Base-by-base conservation (phyloP, 2,113 vertebrate genomes). In the Polyodon spathula region DNA sequence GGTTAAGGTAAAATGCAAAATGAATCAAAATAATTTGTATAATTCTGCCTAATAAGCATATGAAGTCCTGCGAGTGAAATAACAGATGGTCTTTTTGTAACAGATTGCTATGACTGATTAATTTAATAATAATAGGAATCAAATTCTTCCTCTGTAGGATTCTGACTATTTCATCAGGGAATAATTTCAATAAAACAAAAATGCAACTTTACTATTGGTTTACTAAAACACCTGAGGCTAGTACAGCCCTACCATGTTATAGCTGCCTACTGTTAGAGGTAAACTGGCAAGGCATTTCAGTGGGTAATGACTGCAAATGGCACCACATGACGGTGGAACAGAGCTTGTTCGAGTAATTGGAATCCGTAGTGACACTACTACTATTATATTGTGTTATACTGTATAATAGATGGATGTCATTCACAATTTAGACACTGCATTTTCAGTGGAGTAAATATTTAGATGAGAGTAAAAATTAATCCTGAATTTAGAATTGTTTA, bases 81-180 rank as follows among this genome's bases (percentile, higher is more conserved):
- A 65, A 64, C 77, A 76, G 77, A 75, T 78, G 77, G 77, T 76
- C 71, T 78, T 78, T 76, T 75, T 75, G 71, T 73, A 76, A 79
- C 74, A 79, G 73, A 79, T 77, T 75, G 73, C 73, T 66, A 70
- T 73, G 70, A 73, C 70, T 73, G 73, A 75, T 77, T 77, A 66
- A 72, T 77, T 75, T 77, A 72, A 79, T 79, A 75, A 77, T 79
- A 79, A 79, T 75, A 71, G 59, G 74, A 75, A 73, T 79, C 73
- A 73, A 78, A 76, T 70, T 73, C 68, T 74, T 73, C 66, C 71
- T 73, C 71, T 70, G 63, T 69, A 72, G 71, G 64, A 70, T 59
- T 61, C 66, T 62, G 60, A 63, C 66, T 54, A 63, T 63, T 71
- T 71, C 72, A 72, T 70, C 48, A 41, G 71, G 76, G 74, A 78